phyloP scores from a whole-genome alignment of 2,888 invertebrate genomes.

The Colostygia pectinataria region DNA sequence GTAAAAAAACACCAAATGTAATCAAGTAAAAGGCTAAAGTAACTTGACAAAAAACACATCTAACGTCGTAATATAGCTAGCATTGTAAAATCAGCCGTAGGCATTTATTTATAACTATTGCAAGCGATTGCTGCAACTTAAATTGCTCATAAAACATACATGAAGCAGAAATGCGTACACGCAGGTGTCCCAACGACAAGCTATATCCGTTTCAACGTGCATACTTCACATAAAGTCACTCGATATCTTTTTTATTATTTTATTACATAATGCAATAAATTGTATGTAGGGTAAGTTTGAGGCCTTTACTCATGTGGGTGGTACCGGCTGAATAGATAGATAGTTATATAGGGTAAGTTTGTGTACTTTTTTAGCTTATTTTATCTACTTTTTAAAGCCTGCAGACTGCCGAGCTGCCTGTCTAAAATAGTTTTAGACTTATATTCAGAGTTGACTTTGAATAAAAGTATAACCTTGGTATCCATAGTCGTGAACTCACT shows the following conservation, averaged over 20 bases:
- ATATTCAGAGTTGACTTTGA: too few species aligned
- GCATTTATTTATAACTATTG: conserved; percentile 53
- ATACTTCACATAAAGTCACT: conserved; percentile 23
- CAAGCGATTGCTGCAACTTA: conserved; percentile 49
- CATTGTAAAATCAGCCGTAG: conserved; percentile 35
- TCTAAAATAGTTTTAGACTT: too few species aligned
- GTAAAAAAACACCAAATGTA: too few species aligned
- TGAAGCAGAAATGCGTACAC: conserved; percentile 45
- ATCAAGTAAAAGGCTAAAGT: too few species aligned
- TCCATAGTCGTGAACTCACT: too few species aligned
- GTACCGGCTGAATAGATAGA: too few species aligned
- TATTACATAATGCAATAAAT: neutral
- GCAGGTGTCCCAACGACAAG: conserved; percentile 50
- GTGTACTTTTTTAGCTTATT: neutral
- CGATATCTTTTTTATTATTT: conserved; percentile 3
- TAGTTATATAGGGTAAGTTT: too few species aligned
- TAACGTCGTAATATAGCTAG: conserved; percentile 30
- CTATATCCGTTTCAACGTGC: conserved; percentile 45
- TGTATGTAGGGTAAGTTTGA: too few species aligned
- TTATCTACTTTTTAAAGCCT: neutral
- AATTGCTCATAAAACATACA: conserved; percentile 66
- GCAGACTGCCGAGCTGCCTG: too few species aligned
- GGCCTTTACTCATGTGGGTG: too few species aligned
- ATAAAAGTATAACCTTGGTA: too few species aligned
- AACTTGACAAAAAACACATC: too few species aligned